A percentile compares a stretch with the other conserved stretches of the same genome.
phyloP scores from a whole-genome alignment of 2,113 vertebrate species.

The Lucifuga dentata region DNA sequence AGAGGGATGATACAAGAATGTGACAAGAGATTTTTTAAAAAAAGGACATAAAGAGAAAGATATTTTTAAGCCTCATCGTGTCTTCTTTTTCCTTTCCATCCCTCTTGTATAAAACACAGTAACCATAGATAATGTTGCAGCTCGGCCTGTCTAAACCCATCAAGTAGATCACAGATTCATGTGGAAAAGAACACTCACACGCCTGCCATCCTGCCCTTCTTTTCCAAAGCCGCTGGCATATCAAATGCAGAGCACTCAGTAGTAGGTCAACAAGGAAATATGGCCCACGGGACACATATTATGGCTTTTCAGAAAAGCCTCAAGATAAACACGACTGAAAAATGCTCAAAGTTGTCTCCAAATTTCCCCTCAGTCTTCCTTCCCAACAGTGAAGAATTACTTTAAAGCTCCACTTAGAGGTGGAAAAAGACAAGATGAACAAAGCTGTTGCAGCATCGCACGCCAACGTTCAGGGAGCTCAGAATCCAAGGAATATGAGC shows the following conservation, averaged over 20 bases:
- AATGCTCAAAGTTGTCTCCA: slow-evolving; percentile 26
- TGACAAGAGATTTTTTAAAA: not conserved
- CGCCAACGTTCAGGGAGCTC: slow-evolving; percentile 34
- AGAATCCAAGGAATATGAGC: slow-evolving; percentile 51
- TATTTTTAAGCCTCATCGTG: slow-evolving; percentile 4
- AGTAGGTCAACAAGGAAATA: slow-evolving; percentile 54
- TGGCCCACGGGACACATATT: slow-evolving; percentile 47
- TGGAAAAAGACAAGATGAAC: slow-evolving; percentile 14
- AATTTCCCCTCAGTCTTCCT: slow-evolving; percentile 35
- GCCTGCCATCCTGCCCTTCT: slow-evolving; percentile 9
- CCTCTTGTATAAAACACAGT: not conserved
- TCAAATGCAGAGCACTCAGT: slow-evolving; percentile 41
- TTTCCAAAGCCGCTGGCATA: slow-evolving; percentile 56
- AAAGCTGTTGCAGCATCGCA: slow-evolving; percentile 23
- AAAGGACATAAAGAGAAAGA: not conserved
- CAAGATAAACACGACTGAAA: slow-evolving; percentile 60
- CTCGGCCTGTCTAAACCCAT: slow-evolving; percentile 27
- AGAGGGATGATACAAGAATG: too few relatives aligned
- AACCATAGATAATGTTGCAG: slow-evolving; percentile 28
- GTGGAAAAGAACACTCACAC: slow-evolving; percentile 56
- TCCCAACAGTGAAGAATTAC: slow-evolving; percentile 21
- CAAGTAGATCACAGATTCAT: slow-evolving; percentile 28
- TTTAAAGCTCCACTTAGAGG: slow-evolving; percentile 26
- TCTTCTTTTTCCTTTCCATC: slow-evolving; percentile 44
- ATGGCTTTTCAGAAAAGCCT: slow-evolving; percentile 61